Base-by-base conservation (phyloP, 2,888 invertebrate genomes). In the Rotaria magnacalcarata region DNA sequence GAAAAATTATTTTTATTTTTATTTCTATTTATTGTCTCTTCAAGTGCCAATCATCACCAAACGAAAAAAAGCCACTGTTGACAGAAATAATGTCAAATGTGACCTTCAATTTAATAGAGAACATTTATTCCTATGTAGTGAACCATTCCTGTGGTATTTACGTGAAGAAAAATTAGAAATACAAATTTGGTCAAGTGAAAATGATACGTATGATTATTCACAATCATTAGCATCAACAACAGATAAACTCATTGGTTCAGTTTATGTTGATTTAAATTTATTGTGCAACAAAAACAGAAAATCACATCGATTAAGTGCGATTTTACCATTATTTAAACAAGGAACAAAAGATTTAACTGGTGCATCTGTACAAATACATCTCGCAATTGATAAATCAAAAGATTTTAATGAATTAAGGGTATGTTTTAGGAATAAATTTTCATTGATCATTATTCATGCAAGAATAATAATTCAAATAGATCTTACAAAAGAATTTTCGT, bases 181-280 rank as follows among this genome's bases (percentile, higher is more conserved):
- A 11, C 90, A 91, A 87, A 89, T 90, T 10, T 90, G 90, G 91
- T 88, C 90, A 85, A 90, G 89, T 24, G 89, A 89, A 86, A 88
- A 89, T 56, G 87, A 87, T 27, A 84, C 87, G 21, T 85, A 86
- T 47, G 88, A 88, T 27, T 87, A 16, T 27, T 84, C 85, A 54
- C 54, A 80, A 87, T 75, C 88, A 88, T 80, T 87, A 67, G 27
- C 19, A 88, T 84, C 88, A 89, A 86, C 89, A 90, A 3, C 88
- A 89, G 90, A 90, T 88, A 90, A 89, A 87, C 88, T 90, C 86
- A 89, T 91, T 85, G 91, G 90, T 50, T 89, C 90, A 41, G 89
- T 89, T 24, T 90, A 89, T 87, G 88, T 91, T 52, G 88, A 89
- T 85, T 88, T 91, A 87, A 88, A 88, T 84, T 88, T 88, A 21